Conservation (phyloP, 2,113 vertebrate species). For the Candoia aspera region DNA sequence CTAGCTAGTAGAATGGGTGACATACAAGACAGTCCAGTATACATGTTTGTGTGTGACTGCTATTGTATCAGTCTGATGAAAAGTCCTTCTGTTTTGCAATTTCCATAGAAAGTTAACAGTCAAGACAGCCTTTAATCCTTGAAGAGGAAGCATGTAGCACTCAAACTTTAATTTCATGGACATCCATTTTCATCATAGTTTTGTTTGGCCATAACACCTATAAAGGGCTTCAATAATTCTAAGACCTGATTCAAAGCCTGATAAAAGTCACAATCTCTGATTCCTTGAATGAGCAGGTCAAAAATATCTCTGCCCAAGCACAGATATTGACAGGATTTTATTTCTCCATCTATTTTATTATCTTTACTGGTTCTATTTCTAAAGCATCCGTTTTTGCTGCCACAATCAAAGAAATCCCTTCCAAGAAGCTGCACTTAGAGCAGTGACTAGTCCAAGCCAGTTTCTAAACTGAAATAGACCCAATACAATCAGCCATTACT, state of each 20-base stretch:
- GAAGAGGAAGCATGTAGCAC: not conserved
- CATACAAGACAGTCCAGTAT: constrained; percentile 41
- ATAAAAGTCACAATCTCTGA: not conserved
- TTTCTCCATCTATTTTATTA: not conserved
- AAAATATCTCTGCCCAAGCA: not conserved
- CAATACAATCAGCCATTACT: not conserved
- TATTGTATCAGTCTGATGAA: constrained; percentile 59
- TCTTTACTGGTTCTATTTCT: not conserved
- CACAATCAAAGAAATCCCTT: not conserved
- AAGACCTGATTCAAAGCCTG: not conserved
- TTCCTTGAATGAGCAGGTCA: not conserved
- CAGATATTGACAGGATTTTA: not conserved
- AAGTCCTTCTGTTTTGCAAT: constrained; percentile 38
- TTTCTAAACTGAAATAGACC: not conserved
- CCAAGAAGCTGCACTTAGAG: not conserved
- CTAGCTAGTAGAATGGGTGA: constrained; percentile 51
- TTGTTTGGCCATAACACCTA: not conserved
- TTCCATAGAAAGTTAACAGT: not conserved
- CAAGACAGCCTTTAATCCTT: not conserved
- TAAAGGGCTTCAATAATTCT: not conserved
- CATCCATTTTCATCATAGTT: not conserved
- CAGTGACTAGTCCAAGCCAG: not conserved
- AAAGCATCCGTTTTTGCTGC: not conserved
- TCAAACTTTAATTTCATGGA: not conserved
- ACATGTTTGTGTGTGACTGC: constrained; percentile 41